Conservation (phyloP, 2,113 vertebrate species). For the Carettochelys insculpta region DNA sequence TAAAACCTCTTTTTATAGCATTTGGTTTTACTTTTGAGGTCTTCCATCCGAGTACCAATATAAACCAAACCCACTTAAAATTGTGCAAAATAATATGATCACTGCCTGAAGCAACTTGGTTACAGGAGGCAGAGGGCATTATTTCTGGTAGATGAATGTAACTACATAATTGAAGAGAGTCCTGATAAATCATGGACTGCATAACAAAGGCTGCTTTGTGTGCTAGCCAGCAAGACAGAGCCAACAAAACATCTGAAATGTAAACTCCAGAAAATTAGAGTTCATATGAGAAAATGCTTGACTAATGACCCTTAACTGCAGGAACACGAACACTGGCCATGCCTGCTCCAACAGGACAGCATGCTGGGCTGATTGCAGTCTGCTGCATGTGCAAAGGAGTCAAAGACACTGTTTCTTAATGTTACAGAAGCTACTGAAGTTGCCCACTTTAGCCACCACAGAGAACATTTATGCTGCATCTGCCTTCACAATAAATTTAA, state of each 20-base stretch:
- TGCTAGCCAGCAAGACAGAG: not conserved
- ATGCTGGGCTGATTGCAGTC: not conserved
- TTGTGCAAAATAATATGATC: not conserved
- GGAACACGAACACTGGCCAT: not conserved
- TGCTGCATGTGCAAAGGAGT: too few species aligned
- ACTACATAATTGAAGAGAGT: not conserved
- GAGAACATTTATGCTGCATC: not conserved
- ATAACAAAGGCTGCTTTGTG: not conserved
- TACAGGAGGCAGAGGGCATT: not conserved
- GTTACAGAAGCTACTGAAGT: not conserved
- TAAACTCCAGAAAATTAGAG: not conserved
- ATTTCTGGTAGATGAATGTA: not conserved
- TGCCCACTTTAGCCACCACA: not conserved
- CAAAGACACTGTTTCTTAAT: not conserved
- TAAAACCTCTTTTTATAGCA: not conserved
- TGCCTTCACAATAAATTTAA: not conserved
- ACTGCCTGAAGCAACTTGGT: not conserved
- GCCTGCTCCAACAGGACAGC: not conserved
- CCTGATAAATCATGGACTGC: not conserved
- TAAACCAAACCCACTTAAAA: not conserved
- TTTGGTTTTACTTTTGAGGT: not conserved
- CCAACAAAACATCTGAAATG: not conserved
- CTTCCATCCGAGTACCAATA: not conserved
- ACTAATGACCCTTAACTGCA: not conserved
- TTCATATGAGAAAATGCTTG: not conserved